Base-by-base conservation (phyloP, 2,888 invertebrate genomes). In the Lasioglossum oenotherae region DNA sequence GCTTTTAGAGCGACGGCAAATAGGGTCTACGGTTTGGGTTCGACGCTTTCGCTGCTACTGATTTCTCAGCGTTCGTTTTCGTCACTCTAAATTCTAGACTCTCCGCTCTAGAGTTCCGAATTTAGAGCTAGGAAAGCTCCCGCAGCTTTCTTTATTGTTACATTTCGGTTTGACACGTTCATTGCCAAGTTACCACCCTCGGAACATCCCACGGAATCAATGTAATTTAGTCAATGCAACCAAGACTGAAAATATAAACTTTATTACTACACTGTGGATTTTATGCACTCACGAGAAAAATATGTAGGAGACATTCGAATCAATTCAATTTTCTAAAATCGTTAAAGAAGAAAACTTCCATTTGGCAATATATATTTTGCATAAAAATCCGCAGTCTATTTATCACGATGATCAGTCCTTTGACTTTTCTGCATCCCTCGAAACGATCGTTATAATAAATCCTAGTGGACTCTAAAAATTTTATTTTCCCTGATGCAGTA, bases 11-110 rank as follows among this genome's bases (percentile, higher is more conserved):
- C 31, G 31, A 64, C 31, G 31, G 64, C 64, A 19, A 16, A 64
- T 19, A 91, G 86, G 81, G 85, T 76, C 74, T 78, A 78, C 64
- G 64, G 64, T 31, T 31, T 64, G 64, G 31, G 64, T 31, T 64
- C 64, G 64, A 64, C 64, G 64, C 64, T 64, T 64, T 64, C 64
- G 64, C 64, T 64, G 64, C 64, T 64, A 19, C 64, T 64, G 31
- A 31, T 19, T 64, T 64, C 6, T 64, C 64, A 19, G 64, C 31
- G 31, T 64, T 19, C 64, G 16, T 35, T 31, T 44, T 31, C 19
- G 31, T 31, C 16, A 35, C 19, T 31, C 64, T 19, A 31, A 12
- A 64, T 64, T 64, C 64, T 19, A 35, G 31, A 31, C 31, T 64
- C 64, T 35, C 0, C 2, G 8, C 31, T 27, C 16, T 19, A 19